phyloP scores from a whole-genome alignment of 2,797 vertebrate genomes.

The Arctocebus calabarensis region DNA sequence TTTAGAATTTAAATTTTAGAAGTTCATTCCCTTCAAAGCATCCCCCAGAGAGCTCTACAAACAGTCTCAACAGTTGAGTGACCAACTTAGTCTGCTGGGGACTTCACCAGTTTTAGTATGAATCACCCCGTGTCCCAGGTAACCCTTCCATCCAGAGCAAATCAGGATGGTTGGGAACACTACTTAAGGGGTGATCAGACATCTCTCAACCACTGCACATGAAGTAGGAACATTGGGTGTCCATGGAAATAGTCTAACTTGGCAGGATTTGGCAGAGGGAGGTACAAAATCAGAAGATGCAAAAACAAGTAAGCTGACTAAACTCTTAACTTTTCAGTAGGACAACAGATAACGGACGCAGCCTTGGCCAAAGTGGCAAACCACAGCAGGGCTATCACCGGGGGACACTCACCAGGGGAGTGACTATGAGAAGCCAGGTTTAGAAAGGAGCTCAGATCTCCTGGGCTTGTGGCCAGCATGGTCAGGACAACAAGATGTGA shows the following conservation, averaged over 20 bases:
- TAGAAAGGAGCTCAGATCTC: background rate
- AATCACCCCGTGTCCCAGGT: background rate
- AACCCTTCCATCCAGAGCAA: background rate
- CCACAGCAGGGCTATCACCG: background rate
- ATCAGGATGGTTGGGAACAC: background rate
- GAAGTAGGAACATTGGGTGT: fast-evolving
- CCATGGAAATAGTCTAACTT: fast-evolving
- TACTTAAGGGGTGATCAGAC: background rate
- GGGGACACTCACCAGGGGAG: background rate
- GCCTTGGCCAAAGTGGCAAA: background rate
- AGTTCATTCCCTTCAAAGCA: background rate
- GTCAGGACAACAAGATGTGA: slow-evolving; percentile 17
- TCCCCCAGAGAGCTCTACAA: background rate
- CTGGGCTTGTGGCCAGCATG: background rate
- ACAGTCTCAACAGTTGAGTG: background rate
- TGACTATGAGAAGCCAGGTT: background rate
- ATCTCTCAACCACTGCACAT: fast-evolving
- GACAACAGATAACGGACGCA: background rate
- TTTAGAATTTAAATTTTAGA: background rate
- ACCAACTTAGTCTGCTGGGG: background rate
- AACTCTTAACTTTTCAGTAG: background rate
- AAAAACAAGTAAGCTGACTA: background rate
- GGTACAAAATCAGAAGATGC: background rate
- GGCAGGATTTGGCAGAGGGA: background rate
- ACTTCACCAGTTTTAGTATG: fast-evolving